Evolutionary conservation across 1,140 invertebrate genomes (phyloP), one percentile per base, ranked within the genome.

Genomic region (Drosophila varians): DNA sequence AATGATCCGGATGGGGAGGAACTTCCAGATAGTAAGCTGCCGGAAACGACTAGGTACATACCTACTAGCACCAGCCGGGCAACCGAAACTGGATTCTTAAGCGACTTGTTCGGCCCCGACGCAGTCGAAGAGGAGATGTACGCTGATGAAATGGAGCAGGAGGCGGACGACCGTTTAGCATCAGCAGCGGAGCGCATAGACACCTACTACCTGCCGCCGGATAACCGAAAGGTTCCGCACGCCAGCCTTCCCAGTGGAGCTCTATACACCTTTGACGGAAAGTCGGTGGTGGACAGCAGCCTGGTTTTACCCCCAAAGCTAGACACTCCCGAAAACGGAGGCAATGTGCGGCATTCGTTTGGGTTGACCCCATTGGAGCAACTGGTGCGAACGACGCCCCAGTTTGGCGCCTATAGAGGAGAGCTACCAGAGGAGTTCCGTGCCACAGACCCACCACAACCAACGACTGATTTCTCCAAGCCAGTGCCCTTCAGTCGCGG

Each of bases 251-350:
- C 84, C 16, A 91, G 84, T 46, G 93, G 91, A 31, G 93, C 93
- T 0, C 92, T 95, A 16, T 93, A 95, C 7, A 94, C 95, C 5
- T 96, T 94, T 68, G 95, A 96, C 73, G 95, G 95, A 0, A 95
- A 95, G 83, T 93, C 93, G 14, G 92, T 96, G 4, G 93, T 94
- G 3, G 94, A 94, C 42, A 92, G 92, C 7, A 93, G 92, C 8
- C 79, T 95, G 7, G 93, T 94, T 0, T 92, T 93, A 48, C 92
- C 93, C 6, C 92, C 92, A 9, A 92, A 92, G 54, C 73, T 91
- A 18, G 92, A 93, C 51, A 91, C 93, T 2, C 46, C 53, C 0
- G 92, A 92, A 36, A 82, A 58, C 1, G 75, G 73, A 2, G 26
- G 21, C 8, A 83, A 87, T 1, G 43, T 62, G 8, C 92, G 92